Percentiles rank a stretch among this genome's conserved stretches.
Conservation (phyloP, 30 jellyfish, hydroid and myxozoan genomes). For the Aurelia aurita complex sp. Pacific region DNA sequence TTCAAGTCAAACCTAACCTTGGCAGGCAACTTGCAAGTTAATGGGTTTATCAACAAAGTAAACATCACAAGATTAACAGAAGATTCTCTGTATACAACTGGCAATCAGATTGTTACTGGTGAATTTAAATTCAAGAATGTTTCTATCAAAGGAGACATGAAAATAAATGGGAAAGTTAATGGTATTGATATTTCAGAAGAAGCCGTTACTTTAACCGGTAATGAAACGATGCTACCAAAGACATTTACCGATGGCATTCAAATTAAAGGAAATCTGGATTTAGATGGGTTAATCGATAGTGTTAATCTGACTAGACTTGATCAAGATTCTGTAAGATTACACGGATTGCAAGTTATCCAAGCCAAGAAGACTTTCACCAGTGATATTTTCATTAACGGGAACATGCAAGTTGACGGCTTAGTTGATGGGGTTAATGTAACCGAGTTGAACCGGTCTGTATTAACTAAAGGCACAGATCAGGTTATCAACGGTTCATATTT, state of each 20-base stretch:
- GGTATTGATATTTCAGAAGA: slow-evolving; percentile 79
- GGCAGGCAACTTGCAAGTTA: slow-evolving; percentile 52
- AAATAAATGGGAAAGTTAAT: slow-evolving; percentile 60
- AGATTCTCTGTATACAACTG: slow-evolving; percentile 57
- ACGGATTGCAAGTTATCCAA: slow-evolving; percentile 54
- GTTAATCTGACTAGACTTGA: slow-evolving; percentile 65
- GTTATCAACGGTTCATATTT: slow-evolving; percentile 43
- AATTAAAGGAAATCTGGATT: slow-evolving; percentile 18
- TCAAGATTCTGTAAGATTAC: slow-evolving; percentile 53
- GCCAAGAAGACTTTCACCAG: slow-evolving; percentile 47
- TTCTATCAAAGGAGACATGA: slow-evolving; percentile 40
- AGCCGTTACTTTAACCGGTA: slow-evolving; percentile 67
- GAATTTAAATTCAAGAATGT: slow-evolving; percentile 8
- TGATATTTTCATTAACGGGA: slow-evolving; percentile 33
- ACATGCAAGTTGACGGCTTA: slow-evolving; percentile 54
- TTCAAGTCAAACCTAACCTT: slow-evolving; percentile 19
- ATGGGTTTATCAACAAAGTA: slow-evolving; percentile 51
- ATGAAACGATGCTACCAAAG: slow-evolving; percentile 53
- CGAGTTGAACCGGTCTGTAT: slow-evolving; percentile 45
- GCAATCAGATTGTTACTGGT: slow-evolving; percentile 59
- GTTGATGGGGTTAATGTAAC: slow-evolving; percentile 84
- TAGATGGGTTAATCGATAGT: slow-evolving; percentile 63
- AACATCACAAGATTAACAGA: slow-evolving; percentile 30
- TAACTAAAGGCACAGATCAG: slow-evolving; percentile 64
- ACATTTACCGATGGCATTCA: slow-evolving; percentile 35